These are phyloP conservation scores for Microcebus griseorufus DNA, from an alignment of 2,113 vertebrate species.

Conservation along the genomic window DNA sequence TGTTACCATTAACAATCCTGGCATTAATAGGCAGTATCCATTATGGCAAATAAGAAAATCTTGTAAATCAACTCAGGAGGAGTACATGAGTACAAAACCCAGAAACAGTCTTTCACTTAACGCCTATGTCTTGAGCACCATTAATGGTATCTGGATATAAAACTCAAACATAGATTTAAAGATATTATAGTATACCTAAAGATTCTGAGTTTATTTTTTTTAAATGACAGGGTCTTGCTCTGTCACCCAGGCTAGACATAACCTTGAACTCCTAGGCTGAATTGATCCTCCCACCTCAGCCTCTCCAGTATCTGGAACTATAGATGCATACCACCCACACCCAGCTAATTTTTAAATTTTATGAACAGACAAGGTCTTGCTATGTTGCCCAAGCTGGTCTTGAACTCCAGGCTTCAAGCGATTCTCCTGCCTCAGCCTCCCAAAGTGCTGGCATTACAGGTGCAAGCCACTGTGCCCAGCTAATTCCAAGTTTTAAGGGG, in stretches of 20 bases:
- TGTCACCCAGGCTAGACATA: neutral
- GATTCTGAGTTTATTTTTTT: neutral
- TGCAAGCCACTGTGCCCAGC: neutral
- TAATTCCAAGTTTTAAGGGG: neutral
- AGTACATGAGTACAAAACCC: neutral
- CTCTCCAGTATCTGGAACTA: too few species aligned
- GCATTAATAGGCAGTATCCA: neutral
- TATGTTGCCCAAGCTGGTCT: neutral
- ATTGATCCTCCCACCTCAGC: too few species aligned
- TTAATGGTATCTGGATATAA: neutral
- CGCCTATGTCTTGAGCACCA: neutral
- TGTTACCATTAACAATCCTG: conserved; percentile 9
- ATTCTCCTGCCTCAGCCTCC: neutral
- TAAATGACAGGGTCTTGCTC: neutral
- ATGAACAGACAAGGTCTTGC: neutral
- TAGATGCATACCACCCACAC: too few species aligned
- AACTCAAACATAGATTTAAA: neutral
- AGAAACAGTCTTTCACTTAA: neutral
- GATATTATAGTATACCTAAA: neutral
- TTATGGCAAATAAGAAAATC: neutral
- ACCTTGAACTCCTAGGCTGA: too few species aligned
- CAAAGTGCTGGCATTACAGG: neutral
- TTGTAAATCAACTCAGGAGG: conserved; percentile 8
- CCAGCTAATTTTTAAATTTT: too few species aligned
- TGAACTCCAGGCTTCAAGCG: neutral